phyloP scores from a whole-genome alignment of 2,113 vertebrate species.

The Baryphthengus martii region DNA sequence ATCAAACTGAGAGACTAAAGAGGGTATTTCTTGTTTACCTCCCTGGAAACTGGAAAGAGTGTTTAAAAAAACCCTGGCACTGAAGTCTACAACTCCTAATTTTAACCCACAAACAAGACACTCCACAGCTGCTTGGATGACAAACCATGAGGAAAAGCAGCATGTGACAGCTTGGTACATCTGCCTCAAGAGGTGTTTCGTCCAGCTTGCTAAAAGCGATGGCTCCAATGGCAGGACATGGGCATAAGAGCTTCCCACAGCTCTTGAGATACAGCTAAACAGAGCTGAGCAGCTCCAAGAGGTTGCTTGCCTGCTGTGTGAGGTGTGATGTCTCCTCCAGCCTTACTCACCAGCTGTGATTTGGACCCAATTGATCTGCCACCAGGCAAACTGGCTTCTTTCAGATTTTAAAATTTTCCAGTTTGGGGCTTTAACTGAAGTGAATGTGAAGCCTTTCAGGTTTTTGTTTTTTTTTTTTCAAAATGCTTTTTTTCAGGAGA shows the following conservation, averaged over 20 bases:
- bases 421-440: neutral
- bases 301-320: neutral
- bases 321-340: rapidly evolving
- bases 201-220: neutral
- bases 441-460: neutral
- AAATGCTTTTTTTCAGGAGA: neutral
- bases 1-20: neutral
- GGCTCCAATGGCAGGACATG: neutral
- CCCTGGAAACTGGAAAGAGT: neutral
- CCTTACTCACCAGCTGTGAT: neutral
- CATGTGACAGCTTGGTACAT: neutral
- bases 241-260: neutral
- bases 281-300: neutral
- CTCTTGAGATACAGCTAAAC: neutral
- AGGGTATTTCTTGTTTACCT: neutral
- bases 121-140: neutral
- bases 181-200: neutral
- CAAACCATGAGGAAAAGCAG: neutral
- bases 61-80: neutral
- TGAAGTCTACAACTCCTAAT: neutral
- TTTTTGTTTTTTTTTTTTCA: neutral
- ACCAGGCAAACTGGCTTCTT: neutral
- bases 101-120: neutral
- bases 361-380: neutral
- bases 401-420: neutral